Conservation (phyloP, 2,797 vertebrate genomes). For the Lithobates sylvaticus region DNA sequence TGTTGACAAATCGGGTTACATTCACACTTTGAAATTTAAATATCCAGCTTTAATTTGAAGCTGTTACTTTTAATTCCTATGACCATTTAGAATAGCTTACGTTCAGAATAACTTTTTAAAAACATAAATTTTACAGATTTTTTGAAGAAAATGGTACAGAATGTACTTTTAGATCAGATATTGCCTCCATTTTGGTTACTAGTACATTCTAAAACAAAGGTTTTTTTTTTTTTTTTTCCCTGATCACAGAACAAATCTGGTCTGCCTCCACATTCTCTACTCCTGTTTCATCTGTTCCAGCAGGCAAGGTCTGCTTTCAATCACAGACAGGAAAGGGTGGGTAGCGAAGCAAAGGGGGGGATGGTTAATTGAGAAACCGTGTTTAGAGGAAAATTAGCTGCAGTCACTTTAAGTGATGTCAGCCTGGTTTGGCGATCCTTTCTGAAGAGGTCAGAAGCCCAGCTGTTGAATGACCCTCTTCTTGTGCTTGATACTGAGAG, state of each 20-base stretch:
- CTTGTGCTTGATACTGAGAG: constrained; percentile 34
- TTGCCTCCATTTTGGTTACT: no score
- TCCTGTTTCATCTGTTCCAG: constrained; percentile 11
- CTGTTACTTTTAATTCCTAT: no score
- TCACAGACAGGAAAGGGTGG: constrained; percentile 29
- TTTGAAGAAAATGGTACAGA: no score
- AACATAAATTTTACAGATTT: no score
- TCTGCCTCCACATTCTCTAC: background rate
- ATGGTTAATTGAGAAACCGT: background rate
- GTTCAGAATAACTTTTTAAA: no score
- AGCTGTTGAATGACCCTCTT: constrained; percentile 41
- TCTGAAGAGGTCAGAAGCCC: constrained; percentile 43
- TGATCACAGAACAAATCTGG: background rate
- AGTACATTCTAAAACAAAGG: background rate
- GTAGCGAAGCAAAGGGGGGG: background rate
- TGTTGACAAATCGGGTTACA: no score
- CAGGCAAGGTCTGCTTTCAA: constrained; percentile 43
- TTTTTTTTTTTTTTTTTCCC: no score
- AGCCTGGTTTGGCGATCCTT: constrained; percentile 4
- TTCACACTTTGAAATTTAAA: no score
- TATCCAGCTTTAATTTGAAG: no score
- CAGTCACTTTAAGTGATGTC: constrained; percentile 47
- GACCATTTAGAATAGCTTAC: no score
- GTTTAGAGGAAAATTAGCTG: constrained; percentile 43
- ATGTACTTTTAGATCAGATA: no score